Evolutionary conservation across 2,113 vertebrate species (phyloP), one percentile per base, ranked within the genome.

Genomic region (Pelmatolapia mariae): DNA sequence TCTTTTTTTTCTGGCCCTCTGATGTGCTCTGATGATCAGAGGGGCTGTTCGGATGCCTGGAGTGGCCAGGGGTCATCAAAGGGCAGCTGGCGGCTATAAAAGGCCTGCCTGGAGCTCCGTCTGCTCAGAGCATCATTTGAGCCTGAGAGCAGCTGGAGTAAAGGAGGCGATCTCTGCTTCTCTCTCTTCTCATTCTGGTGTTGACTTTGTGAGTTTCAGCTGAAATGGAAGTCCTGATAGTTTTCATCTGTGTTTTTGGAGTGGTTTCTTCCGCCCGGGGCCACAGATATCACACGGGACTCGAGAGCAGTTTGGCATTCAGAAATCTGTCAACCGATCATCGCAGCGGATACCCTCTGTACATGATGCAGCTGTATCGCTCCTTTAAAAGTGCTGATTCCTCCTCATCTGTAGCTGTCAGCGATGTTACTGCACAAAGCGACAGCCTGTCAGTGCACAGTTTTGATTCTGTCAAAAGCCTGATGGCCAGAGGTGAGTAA

Each of bases 341-440:
- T 24, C 84, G 68, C 24, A 89, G 86, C 86, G 87, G 91, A 38
- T 97, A 94, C 86, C 97, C 97, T 29, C 82, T 89, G 40, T 97
- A 97, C 94, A 98, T 98, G 97, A 96, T 98, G 97, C 97, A 98
- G 91, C 94, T 98, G 24, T 97, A 97, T 89, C 95, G 93, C 83
- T 94, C 96, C 68, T 95, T 96, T 93, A 93, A 29, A 76, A 68
- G 59, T 1, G 89, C 88, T 0, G 93, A 93, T 29, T 85, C 68
- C 52, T 83, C 56, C 10, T 76, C 19, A 10, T 29, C 89, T 8
- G 38, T 57, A 5, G 81, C 86, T 61, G 54, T 87, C 89, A 57
- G 59, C 93, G 11, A 53, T 53, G 3, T 82, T 8, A 13, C 24
- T 4, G 36, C 45, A 19, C 43, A 15, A 59, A 80, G 86, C 4